These are phyloP conservation scores for Malurus leucopterus DNA, from an alignment of 2,797 vertebrate species.

Conservation along the genomic window DNA sequence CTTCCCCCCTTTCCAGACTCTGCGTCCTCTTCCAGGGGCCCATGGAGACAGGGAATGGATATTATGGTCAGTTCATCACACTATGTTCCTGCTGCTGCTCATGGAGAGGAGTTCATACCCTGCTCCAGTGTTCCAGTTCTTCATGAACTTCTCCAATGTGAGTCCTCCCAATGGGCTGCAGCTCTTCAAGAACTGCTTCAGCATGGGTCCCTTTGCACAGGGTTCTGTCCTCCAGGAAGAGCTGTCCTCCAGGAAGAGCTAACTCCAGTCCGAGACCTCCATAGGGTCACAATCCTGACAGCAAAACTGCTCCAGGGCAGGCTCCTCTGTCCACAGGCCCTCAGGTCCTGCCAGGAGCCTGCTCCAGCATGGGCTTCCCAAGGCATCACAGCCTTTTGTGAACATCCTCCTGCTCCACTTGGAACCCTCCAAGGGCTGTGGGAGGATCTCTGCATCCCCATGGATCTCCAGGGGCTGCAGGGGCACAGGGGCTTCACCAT, in stretches of 20 bases:
- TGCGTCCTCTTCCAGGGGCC: not conserved
- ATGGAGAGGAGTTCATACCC: not conserved
- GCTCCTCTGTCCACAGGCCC: not conserved
- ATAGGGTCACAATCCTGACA: not conserved
- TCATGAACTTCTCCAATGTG: accelerated
- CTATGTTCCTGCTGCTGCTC: not conserved
- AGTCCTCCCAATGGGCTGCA: not conserved
- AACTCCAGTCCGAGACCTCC: not conserved
- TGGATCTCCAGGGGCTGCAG: too few species aligned
- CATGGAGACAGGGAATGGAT: not conserved
- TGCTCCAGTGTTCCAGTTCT: not conserved
- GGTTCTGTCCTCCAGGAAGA: not conserved
- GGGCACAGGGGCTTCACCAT: not conserved
- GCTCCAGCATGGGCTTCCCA: not conserved
- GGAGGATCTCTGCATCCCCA: too few species aligned
- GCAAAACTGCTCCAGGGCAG: accelerated
- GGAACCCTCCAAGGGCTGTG: not conserved
- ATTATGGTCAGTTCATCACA: not conserved
- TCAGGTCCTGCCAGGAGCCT: not conserved
- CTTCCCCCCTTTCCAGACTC: accelerated
- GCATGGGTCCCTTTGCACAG: too few species aligned
- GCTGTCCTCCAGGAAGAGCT: not conserved
- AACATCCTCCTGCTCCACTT: not conserved
- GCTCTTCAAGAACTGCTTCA: not conserved
- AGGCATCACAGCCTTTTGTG: not conserved